These are phyloP conservation scores for Tricholauxania praeusta DNA, from an alignment of 2,888 invertebrate genomes.

Conservation along the genomic window DNA sequence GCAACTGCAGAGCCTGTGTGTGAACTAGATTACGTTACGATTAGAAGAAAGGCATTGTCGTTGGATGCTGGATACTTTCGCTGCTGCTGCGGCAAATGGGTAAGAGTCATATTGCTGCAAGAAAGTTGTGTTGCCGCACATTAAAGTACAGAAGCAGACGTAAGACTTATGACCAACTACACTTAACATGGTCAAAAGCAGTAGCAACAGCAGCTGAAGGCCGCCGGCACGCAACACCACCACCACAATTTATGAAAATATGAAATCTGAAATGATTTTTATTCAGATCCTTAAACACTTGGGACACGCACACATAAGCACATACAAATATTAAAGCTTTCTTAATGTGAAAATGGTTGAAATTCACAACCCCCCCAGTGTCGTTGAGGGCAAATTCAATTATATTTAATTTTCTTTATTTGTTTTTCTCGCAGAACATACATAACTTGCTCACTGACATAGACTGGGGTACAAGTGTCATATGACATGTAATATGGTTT, in stretches of 20 bases:
- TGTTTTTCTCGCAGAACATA: background rate
- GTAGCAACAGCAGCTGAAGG: background rate
- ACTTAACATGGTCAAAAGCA: background rate
- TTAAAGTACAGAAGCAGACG: too few relatives aligned
- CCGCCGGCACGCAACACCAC: background rate
- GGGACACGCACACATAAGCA: background rate
- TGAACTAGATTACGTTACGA: conserved; percentile 19
- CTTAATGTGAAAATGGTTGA: background rate
- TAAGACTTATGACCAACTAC: conserved; percentile 6
- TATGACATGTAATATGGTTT: too few relatives aligned
- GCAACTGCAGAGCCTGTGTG: too few relatives aligned
- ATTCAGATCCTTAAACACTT: conserved; percentile 3
- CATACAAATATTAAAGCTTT: background rate
- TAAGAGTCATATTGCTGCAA: background rate
- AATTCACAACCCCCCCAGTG: background rate
- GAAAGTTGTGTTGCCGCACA: background rate
- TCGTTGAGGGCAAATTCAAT: background rate
- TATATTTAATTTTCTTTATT: conserved; percentile 33
- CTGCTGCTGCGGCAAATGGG: background rate
- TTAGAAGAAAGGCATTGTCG: background rate
- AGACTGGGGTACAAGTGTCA: background rate
- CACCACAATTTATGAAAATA: conserved; percentile 6
- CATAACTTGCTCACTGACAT: background rate
- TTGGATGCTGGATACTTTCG: background rate
- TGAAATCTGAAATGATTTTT: conserved; percentile 18